Evolutionary conservation across 92 coral and sea anemone genomes (phyloP), one percentile per base, ranked within the genome.

Genomic region (Porites lobata): DNA sequence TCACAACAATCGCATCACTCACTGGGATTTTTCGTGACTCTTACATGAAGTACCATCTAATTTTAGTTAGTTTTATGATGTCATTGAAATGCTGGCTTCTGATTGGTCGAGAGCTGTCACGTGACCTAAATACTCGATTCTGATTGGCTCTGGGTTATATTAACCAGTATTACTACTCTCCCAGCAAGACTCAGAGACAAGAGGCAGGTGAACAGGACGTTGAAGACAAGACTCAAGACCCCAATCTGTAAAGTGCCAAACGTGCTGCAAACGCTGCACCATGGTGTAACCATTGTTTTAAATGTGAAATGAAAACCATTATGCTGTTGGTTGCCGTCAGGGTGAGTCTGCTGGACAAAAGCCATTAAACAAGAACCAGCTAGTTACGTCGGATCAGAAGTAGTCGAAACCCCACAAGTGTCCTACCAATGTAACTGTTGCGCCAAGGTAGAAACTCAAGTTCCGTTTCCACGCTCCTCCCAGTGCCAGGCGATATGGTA

Each of bases 291-390:
- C 92, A 94, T 75, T 94, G 94, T 43, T 94, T 94, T 65, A 91
- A 79, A 79, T 94, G 96, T 86, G 96, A 7, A 81, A 91, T 62
- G 92, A 88, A 61, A 84, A 76, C 54, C 94, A 88, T 66, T 84
- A 69, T 75, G 92, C 92, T 50, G 65, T 63, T 19, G 92, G 90
- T 21, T 88, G 96, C 85, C 86, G 89, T 59, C 81, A 54, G 17
- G 57, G 79, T 50, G 38, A 65, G 75, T 65, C 63, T 50, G 1
- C 91, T 29, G 71, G 86, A 74, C 83, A 80, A 74, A 19, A 29
- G 8, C 73, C 88, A 72, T 86, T 81, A 88, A 88, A 84, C 92
- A 81, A 52, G 19, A 80, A 51, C 21, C 88, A 87, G 71, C 90
- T 80, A 69, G 90, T 77, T 79, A 19, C 66, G 80, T 32, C 82